A percentile compares a stretch with the other conserved stretches of the same genome.
These are phyloP conservation scores for Carassius gibelio DNA, from an alignment of 2,113 vertebrate genomes.

Conservation along the genomic window DNA sequence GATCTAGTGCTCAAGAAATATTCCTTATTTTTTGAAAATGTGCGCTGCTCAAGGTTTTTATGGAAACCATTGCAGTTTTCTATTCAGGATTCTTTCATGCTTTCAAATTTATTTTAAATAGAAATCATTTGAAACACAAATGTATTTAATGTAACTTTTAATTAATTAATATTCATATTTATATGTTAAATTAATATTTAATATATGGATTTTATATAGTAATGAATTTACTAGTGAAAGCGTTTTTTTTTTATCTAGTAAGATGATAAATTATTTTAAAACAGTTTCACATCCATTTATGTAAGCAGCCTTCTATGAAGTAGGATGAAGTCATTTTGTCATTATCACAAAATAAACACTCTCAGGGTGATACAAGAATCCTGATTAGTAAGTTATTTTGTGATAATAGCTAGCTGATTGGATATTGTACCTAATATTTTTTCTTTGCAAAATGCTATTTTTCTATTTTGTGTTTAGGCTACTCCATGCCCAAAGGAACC, in stretches of 20 bases:
- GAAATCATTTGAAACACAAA: neutral
- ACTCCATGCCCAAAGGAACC: slow-evolving; percentile 99
- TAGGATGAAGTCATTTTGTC: neutral
- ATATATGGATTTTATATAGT: neutral
- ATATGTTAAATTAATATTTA: too few relatives aligned
- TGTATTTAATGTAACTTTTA: neutral
- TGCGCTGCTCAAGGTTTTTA: neutral
- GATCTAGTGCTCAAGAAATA: neutral
- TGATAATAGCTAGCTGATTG: neutral
- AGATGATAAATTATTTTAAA: neutral
- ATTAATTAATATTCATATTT: too few relatives aligned
- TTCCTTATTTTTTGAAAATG: neutral
- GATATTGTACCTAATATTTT: neutral
- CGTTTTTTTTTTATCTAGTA: neutral
- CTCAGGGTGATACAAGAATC: neutral
- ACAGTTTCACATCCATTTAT: neutral
- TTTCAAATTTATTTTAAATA: neutral
- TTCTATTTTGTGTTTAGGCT: slow-evolving; percentile 76
- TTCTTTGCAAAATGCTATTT: neutral
- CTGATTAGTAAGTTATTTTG: neutral
- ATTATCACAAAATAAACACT: neutral
- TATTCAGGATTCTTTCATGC: neutral
- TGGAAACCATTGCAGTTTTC: neutral
- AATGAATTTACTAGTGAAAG: neutral
- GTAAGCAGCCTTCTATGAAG: neutral